Base-by-base conservation (phyloP, 35 echinoderm and acorn worm species). In the Stichopus chloronotus region DNA sequence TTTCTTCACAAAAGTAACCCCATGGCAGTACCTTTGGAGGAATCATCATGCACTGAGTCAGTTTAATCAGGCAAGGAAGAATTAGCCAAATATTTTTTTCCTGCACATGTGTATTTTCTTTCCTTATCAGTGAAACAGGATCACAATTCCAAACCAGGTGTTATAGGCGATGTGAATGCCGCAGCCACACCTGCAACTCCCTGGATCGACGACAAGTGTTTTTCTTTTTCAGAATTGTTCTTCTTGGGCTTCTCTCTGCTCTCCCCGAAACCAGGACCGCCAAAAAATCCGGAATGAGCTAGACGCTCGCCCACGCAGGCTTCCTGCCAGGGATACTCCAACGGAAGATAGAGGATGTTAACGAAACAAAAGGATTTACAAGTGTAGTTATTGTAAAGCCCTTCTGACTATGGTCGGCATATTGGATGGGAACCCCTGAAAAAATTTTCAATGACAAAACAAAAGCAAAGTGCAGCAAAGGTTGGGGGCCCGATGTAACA, bases 281-380 rank as follows among this genome's bases (percentile, higher is more conserved):
- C 30, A 43, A 43, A 24, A 16, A 19, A 74, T 74, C 69, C 22
- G 69, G 69, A 43, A 43, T 43, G 30, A 74, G 14, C 69, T 55
- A 81, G 53, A 23, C 82, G n/a, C 55, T 85, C 82, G 17, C 82
- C 55, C 82, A 85, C 82, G 55, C 82, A 19, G 82, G n/a, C 57
- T 85, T 85, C 82, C 82, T 85, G 82, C 54, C 55, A 58, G 82
- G 57, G 82, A 58, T 56, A 85, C 16, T 22, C 82, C 82, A 58
- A 58, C 82, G 82, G 82, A 85, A 85, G 52, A 85, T 16, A 60
- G 55, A 58, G 82, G 82, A 85, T 85, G 57, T 58, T 58, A 25
- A 9, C 57, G 82, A 85, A 85, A 85, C 82, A 85, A 85, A 81
- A 85, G 82, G 82, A 85, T 85, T 85, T 85, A 58, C 82, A 85